These are phyloP conservation scores for Microtus richardsoni DNA, from an alignment of 2,113 vertebrate genomes.

Conservation along the genomic window DNA sequence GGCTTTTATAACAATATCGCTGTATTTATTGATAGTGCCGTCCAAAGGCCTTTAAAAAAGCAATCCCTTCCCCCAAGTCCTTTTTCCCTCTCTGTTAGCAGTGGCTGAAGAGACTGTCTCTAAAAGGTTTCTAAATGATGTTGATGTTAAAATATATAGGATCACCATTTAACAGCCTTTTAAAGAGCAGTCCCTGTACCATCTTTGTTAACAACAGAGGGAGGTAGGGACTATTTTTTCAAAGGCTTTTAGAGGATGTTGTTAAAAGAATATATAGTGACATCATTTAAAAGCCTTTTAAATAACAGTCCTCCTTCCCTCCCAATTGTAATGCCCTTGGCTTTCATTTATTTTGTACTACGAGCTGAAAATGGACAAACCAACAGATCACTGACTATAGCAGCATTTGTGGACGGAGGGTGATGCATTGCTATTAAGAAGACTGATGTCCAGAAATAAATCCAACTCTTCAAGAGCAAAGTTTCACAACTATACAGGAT, in stretches of 20 bases:
- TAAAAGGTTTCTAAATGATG: constrained; percentile 81
- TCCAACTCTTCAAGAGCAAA: constrained; percentile 21
- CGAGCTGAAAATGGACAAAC: constrained; percentile 48
- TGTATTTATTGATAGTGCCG: constrained; percentile 65
- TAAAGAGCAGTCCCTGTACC: constrained; percentile 44
- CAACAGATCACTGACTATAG: background rate
- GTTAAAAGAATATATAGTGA: constrained; percentile 79
- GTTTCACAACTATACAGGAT: constrained; percentile 12
- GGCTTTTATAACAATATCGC: constrained; percentile 71
- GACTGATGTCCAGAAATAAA: constrained; percentile 68
- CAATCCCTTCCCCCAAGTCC: constrained; percentile 63
- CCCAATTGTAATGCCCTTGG: constrained; percentile 71
- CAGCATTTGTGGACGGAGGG: constrained; percentile 66
- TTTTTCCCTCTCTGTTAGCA: background rate
- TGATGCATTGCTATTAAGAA: constrained; percentile 71
- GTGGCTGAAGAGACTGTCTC: constrained; percentile 61
- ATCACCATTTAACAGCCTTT: constrained; percentile 71
- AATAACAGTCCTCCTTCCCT: constrained; percentile 73
- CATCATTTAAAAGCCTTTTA: constrained; percentile 78
- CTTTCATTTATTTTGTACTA: constrained; percentile 74
- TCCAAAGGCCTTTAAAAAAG: constrained; percentile 72
- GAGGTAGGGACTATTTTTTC: constrained; percentile 48
- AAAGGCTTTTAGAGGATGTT: constrained; percentile 77
- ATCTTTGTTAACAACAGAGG: constrained; percentile 80
- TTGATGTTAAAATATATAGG: constrained; percentile 74